phyloP scores from a whole-genome alignment of 1,140 invertebrate genomes.

The Triops longicaudatus region DNA sequence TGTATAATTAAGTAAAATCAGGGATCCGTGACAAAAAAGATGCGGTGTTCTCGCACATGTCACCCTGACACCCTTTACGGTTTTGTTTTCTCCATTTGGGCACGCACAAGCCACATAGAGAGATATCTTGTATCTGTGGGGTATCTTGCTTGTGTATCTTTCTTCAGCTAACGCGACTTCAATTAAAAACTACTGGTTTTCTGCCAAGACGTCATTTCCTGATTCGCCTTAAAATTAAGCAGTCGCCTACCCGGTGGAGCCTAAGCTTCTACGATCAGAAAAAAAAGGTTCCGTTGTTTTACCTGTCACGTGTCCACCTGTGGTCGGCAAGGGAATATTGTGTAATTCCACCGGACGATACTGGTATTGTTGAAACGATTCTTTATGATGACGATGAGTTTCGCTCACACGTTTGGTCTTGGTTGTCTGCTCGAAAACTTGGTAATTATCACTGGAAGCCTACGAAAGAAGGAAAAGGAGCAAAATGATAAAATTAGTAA shows the following conservation, averaged over 20 bases:
- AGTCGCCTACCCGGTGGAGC: not conserved
- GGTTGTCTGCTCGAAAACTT: constrained; percentile 37
- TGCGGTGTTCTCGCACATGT: not conserved
- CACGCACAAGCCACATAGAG: not conserved
- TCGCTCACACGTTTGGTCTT: constrained; percentile 25
- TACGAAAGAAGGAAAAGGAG: constrained; percentile 31
- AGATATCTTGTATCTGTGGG: not conserved
- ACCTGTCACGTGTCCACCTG: constrained; percentile 63
- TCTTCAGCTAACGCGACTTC: not conserved
- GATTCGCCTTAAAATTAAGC: not conserved
- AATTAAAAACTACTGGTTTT: not conserved
- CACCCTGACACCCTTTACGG: not conserved
- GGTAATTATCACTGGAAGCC: constrained; percentile 35
- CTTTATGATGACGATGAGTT: not conserved
- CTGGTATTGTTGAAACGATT: not conserved
- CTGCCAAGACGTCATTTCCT: not conserved
- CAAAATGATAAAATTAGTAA: not conserved
- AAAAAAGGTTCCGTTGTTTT: constrained; percentile 25
- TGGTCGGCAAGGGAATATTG: constrained; percentile 61
- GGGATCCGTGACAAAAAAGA: constrained; percentile 1
- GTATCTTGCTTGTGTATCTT: not conserved
- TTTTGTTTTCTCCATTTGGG: not conserved
- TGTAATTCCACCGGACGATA: constrained; percentile 58
- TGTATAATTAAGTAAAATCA: not conserved
- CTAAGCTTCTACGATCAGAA: not conserved